phyloP scores from a whole-genome alignment of 2,888 invertebrate species.

The Pedicia rivosa region DNA sequence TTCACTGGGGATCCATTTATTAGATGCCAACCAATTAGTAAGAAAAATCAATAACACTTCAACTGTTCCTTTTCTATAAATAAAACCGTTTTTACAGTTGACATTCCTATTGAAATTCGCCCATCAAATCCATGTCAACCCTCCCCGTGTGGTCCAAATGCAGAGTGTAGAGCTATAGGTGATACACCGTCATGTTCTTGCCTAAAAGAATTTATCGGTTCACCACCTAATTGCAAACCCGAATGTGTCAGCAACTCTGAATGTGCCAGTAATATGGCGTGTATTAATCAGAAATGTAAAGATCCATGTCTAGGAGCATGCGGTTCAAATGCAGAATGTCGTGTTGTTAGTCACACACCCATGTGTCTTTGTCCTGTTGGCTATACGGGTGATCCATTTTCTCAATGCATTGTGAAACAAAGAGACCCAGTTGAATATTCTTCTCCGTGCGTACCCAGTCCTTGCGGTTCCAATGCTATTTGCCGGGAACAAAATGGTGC shows the following conservation, averaged over 20 bases:
- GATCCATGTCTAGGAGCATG: conserved; percentile 50
- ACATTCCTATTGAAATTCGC: conserved; percentile 17
- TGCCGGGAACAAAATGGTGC: conserved; percentile 46
- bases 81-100: conserved; percentile 13
- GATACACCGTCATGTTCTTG: conserved; percentile 59
- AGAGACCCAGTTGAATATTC: conserved; percentile 30
- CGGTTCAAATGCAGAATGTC: conserved; percentile 45
- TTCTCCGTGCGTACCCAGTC: conserved; percentile 44
- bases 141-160: conserved; percentile 42
- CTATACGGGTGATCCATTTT: conserved; percentile 52
- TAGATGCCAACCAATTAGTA: conserved; percentile 33
- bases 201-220: conserved; percentile 52
- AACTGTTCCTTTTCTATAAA: not conserved
- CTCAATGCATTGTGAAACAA: conserved; percentile 35
- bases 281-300: conserved; percentile 42
- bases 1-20: conserved; percentile 56
- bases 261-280: conserved; percentile 49
- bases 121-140: conserved; percentile 36
- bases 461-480: conserved; percentile 45
- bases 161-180: conserved; percentile 55
- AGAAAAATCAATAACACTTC: conserved; percentile 9
- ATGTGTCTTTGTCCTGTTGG: conserved; percentile 42
- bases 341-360: conserved; percentile 46
- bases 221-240: conserved; percentile 56
- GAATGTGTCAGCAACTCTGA: conserved; percentile 48